Evolutionary conservation across 1,140 invertebrate species (phyloP), one percentile per base, ranked within the genome.

Genomic region (Diuraphis noxia): DNA sequence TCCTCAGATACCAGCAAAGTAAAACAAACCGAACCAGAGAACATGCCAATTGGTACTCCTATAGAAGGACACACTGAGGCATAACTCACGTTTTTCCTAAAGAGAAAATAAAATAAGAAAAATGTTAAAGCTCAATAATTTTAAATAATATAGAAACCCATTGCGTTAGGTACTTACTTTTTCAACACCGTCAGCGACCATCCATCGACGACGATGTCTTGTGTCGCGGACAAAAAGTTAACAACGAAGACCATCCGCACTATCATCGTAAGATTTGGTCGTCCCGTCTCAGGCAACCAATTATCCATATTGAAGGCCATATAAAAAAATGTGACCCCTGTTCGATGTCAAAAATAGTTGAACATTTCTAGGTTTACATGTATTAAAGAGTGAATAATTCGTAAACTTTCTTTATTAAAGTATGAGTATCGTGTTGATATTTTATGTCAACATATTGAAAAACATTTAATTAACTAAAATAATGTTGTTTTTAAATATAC

Each of bases 201-300:
- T 13, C 99, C 99, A 95, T 99, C 99, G 2, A 99, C 98, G 86
- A 98, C 98, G 93, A 99, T 99, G 94, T 99, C 99, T 95, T 99
- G 99, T 36, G 98, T 99, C 1, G 99, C 98, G 23, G 98, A 98
- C 91, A 99, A 95, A 93, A 99, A 99, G 93, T 99, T 99, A 1
- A 99, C 94, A 84, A 95, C 94, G 93, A 99, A 97, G 94, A 99
- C 99, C 81, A 98, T 95, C 34, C 95, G 93, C 21, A 98, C 99
- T 9, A 99, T 94, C 43, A 97, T 93, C 97, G 93, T 97, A 96
- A 1, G 98, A 97, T 34, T 95, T 49, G 41, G 38, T 52, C 21
- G 38, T 43, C 93, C 93, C 1, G 17, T 21, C n/a, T 84, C 82
- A 9, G 82, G 82, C 30, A 84, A 43, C 82, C 82, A 84, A 34